These are phyloP conservation scores for Polia nebulosa DNA, from an alignment of 2,888 invertebrate genomes.

Conservation along the genomic window DNA sequence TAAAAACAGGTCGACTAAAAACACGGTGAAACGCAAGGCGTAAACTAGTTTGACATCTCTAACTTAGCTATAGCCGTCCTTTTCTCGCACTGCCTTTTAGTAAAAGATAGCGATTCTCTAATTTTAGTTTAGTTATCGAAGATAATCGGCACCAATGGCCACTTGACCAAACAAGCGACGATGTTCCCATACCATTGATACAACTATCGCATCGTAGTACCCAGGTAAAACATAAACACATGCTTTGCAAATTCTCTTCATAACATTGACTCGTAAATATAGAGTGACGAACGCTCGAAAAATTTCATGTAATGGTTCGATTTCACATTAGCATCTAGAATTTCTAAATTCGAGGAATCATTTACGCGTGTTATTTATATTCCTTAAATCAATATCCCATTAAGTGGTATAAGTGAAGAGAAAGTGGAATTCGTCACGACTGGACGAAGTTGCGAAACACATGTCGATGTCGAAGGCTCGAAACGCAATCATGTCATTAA, in stretches of 20 bases:
- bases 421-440: constrained; percentile 70
- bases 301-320: constrained; percentile 47
- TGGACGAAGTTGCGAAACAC: constrained; percentile 71
- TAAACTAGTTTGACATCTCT: no score
- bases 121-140: no score
- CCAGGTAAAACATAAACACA: constrained; percentile 35
- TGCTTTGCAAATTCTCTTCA: constrained; percentile 39
- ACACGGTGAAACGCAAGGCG: no score
- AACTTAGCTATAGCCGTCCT: no score
- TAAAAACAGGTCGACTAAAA: no score
- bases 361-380: constrained; percentile 21
- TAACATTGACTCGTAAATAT: constrained; percentile 46
- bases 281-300: constrained; percentile 50
- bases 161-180: constrained; percentile 37
- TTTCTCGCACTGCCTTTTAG: no score
- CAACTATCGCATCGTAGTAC: constrained; percentile 34
- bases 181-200: constrained; percentile 35
- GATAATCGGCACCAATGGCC: no score
- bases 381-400: constrained; percentile 37
- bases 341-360: constrained; percentile 26
- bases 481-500: constrained; percentile 75
- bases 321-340: constrained; percentile 39
- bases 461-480: constrained; percentile 67
- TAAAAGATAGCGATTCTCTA: no score
- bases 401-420: constrained; percentile 61